A percentile compares a stretch with the other conserved stretches of the same genome.
Conservation (phyloP, 2,797 vertebrate species). For the Myiotriccus ornatus region DNA sequence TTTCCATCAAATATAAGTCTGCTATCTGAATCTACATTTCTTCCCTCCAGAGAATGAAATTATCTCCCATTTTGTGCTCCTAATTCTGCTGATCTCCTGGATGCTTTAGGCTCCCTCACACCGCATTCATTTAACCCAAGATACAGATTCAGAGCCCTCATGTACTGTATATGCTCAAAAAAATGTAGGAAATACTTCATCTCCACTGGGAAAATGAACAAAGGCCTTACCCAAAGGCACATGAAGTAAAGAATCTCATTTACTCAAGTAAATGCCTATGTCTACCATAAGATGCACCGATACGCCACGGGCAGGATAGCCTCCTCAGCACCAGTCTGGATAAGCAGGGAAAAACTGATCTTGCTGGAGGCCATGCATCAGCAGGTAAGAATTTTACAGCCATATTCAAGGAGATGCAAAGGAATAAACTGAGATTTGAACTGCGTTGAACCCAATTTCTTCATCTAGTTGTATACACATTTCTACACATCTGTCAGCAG, state of each 20-base stretch:
- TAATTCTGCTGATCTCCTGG: neutral
- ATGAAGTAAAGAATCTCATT: neutral
- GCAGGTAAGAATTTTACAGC: constrained; percentile 10
- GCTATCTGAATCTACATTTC: neutral
- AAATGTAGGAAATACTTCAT: neutral
- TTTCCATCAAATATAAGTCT: neutral
- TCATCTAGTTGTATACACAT: neutral
- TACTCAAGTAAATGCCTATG: neutral
- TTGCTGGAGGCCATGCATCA: neutral
- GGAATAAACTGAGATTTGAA: constrained; percentile 1
- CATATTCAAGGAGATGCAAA: constrained; percentile 3
- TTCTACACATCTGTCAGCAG: constrained; percentile 27
- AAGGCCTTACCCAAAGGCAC: neutral
- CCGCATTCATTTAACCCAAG: neutral
- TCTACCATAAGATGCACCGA: neutral
- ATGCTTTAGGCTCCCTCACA: neutral
- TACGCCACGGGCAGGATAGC: neutral
- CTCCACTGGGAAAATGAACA: neutral
- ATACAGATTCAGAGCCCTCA: neutral
- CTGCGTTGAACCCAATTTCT: neutral
- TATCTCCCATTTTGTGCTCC: neutral
- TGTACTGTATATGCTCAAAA: neutral
- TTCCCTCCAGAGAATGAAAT: neutral
- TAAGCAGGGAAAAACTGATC: neutral
- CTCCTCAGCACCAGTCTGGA: neutral